Base-by-base conservation (phyloP, 2,888 invertebrate genomes). In the Chymomyza caudatula region DNA sequence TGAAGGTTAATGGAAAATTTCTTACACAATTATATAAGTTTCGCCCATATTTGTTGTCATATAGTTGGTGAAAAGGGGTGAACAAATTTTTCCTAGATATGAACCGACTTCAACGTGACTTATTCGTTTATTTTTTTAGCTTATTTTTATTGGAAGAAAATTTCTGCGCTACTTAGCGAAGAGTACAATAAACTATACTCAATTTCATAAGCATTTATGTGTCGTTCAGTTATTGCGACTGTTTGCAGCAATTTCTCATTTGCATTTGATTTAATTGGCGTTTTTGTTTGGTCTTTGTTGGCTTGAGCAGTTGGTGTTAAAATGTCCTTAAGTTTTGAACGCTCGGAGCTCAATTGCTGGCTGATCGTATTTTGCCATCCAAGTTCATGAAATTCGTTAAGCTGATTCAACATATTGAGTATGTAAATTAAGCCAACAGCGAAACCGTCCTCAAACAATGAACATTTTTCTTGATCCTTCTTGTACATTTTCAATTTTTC, bases 381-480 rank as follows among this genome's bases (percentile, higher is more conserved):
- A 4, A 99, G 92, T 0, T 96, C 94, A 91, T 98, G 97, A 88
- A 98, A 95, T 83, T 96, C 95, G 19, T 92, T 91, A 78, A 94
- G 94, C 91, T 98, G 98, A 89, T 97, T 94, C 52, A 99, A 91
- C 67, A 99, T 92, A 88, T 96, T 96, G 67, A 98, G 92, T 77
- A 99, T 95, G 87, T 98, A 99, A 0, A 98, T 97, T 17, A 93
- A 91, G 88, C 98, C 99, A 93, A 99, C 96, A 3, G 98, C 96
- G 91, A 99, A 99, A 13, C 99, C 99, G 90, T 99, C 99, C 90
- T 99, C 99, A 11, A 98, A 98, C 88, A 99, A 98, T 0, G 97
- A 94, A 56, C 97, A 96, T 13, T 96, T 96, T 13, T 86, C 67
- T 22, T 86, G 88, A 66, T 90, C 88, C 88, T 97, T 97, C 88